Base-by-base conservation (phyloP, 1,140 invertebrate species). In the Metaphire vulgaris region DNA sequence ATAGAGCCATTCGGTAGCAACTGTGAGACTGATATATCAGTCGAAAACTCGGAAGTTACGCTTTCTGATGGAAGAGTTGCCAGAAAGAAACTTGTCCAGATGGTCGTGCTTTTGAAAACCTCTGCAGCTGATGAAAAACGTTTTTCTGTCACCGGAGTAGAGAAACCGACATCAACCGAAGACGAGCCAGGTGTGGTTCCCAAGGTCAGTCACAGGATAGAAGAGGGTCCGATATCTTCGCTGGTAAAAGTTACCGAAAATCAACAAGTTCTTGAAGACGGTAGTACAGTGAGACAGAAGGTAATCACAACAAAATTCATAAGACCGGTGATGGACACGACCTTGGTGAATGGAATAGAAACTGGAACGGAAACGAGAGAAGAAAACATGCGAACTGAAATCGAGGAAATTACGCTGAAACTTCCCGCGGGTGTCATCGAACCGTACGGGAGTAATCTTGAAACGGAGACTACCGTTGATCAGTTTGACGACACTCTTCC, bases 1-100 rank as follows among this genome's bases (percentile, higher is more conserved):
- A 73, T 73, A 29, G 72, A 73, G 56, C 72, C 72, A 14, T 73
- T 73, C n/a, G 72, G 72, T 28, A 73, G 34, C 28, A 73, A 73
- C 33, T 41, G 32, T 21, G 33, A 41, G 16, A 73, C 72, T 14
- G 72, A 73, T 34, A 73, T 34, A 41, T 41, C 72, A 34, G 28
- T 73, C 12, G 26, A 41, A 16, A 31, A 41, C 1, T 26, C 12
- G 28, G 72, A 73, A 6, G 72, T 34, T 15, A 29, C 41, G n/a
- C 41, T 64, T 21, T 6, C 6, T 34, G 72, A 73, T 56, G 1
- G 28, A 33, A 34, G 32, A 64, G 31, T 34, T n/a, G 28, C 28
- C 15, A 73, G 30, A 30, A 73, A 71, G 1, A 30, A 1, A 32
- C 21, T 71, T n/a, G 30, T 31, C 30, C 29, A 71, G 32, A 30